Evolutionary conservation across 37 sponge, comb jelly and placozoan genomes (phyloP).

Genomic region (Diacarnus erythraeanus): DNA sequence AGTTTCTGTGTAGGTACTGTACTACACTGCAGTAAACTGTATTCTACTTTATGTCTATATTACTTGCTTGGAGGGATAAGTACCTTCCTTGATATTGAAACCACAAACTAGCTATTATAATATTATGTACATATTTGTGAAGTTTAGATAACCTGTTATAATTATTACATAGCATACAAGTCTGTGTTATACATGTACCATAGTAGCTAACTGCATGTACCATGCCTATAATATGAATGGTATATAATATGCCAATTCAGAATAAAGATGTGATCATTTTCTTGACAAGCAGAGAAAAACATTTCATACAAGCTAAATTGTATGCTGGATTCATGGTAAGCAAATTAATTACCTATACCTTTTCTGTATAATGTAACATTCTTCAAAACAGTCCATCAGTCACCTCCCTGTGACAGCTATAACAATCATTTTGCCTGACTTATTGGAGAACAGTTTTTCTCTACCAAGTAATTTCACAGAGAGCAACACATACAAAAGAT

Average conservation of each 20-base stretch:
- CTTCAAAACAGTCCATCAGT: neutral
- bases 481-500: neutral
- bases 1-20: too few relatives aligned
- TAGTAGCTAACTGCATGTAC: too few relatives aligned
- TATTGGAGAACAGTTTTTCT: neutral
- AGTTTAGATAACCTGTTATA: too few relatives aligned
- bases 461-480: neutral
- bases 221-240: neutral
- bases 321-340: neutral
- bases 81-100: too few relatives aligned
- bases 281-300: neutral
- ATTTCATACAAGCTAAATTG: neutral
- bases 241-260: neutral
- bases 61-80: too few relatives aligned
- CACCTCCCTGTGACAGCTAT: conserved; percentile 25
- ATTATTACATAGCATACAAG: too few relatives aligned
- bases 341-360: neutral
- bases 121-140: too few relatives aligned
- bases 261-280: neutral
- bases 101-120: too few relatives aligned
- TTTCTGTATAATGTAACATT: neutral
- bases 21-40: too few relatives aligned
- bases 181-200: too few relatives aligned
- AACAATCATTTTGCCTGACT: conserved; percentile 2
- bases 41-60: too few relatives aligned